phyloP scores from a whole-genome alignment of 2,888 invertebrate species.

The Choristoneura rosaceana region DNA sequence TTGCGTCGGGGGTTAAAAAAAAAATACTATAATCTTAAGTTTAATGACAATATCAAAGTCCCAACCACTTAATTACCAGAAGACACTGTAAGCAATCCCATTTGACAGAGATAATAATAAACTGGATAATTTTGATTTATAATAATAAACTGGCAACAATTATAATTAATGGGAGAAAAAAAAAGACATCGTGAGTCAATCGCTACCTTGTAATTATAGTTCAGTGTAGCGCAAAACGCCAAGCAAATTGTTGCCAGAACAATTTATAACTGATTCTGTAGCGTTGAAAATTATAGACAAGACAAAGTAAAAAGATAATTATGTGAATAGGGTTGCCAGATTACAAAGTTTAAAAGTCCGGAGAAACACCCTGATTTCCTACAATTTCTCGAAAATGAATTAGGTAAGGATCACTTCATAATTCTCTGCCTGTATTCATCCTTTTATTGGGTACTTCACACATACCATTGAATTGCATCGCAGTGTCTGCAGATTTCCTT shows the following conservation, averaged over 20 bases:
- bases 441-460: too few species aligned
- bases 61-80: neutral
- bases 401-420: too few species aligned
- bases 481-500: too few species aligned
- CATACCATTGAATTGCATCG: too few species aligned
- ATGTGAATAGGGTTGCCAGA: neutral
- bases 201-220: constrained; percentile 37
- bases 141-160: constrained; percentile 11
- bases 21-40: too few species aligned
- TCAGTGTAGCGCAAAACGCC: constrained; percentile 19
- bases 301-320: constrained; percentile 4
- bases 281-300: constrained; percentile 36
- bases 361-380: too few species aligned
- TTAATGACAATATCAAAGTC: too few species aligned
- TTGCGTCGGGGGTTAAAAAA: too few species aligned
- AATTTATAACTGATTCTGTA: constrained; percentile 37
- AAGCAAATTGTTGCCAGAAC: constrained; percentile 6
- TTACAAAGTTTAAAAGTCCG: too few species aligned
- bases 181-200: constrained; percentile 16
- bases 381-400: too few species aligned
- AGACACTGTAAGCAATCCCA: constrained; percentile 5
- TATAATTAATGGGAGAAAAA: constrained; percentile 28
- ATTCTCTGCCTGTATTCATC: too few species aligned
- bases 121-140: too few species aligned
- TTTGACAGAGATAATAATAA: constrained; percentile 6